Conservation (phyloP, 2,888 invertebrate species). For the Dusona sp. region DNA sequence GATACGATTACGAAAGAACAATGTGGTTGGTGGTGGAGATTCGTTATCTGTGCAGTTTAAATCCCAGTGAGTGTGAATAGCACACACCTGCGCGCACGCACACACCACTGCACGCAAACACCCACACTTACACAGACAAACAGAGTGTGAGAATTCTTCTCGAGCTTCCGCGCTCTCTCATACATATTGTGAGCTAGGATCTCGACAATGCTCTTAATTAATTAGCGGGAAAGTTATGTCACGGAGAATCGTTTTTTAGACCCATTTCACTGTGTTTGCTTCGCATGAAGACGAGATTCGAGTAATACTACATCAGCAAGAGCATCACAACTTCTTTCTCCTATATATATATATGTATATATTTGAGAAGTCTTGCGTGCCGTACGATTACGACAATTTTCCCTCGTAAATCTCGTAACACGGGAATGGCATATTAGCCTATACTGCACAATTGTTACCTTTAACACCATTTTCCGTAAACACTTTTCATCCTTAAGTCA, state of each 20-base stretch:
- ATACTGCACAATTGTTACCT: constrained; percentile 24
- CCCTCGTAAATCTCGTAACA: constrained; percentile 56
- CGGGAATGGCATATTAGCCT: constrained; percentile 25
- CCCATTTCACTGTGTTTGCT: constrained; percentile 59
- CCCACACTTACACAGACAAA: constrained; percentile 17
- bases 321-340: constrained; percentile 63
- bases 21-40: constrained; percentile 57
- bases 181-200: constrained; percentile 59
- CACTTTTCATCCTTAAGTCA: background rate
- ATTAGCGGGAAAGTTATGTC: constrained; percentile 83
- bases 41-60: constrained; percentile 66
- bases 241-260: constrained; percentile 76
- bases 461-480: background rate
- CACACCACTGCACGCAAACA: background rate
- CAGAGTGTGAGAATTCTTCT: constrained; percentile 72
- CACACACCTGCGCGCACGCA: constrained; percentile 26
- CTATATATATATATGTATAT: constrained; percentile 10
- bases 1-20: constrained; percentile 67
- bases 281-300: constrained; percentile 58
- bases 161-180: constrained; percentile 67
- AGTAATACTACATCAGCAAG: constrained; percentile 62
- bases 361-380: constrained; percentile 60
- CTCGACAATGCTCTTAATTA: constrained; percentile 82
- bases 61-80: constrained; percentile 47
- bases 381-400: constrained; percentile 68